Percentiles rank a stretch among this genome's conserved stretches.
phyloP scores from a whole-genome alignment of 2,797 vertebrate species.

The Simalia tracyae region DNA sequence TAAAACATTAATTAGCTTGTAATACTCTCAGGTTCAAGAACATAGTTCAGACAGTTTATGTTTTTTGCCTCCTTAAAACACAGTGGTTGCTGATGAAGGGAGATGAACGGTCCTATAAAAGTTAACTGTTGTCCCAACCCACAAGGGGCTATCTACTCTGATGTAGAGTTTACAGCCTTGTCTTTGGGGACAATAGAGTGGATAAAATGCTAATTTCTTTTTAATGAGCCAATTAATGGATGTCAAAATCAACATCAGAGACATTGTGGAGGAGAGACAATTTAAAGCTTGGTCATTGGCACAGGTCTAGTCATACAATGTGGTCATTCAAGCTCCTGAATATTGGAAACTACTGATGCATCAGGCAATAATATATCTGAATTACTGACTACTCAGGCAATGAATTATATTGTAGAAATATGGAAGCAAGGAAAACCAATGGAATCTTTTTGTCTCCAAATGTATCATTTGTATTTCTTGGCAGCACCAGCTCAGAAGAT shows the following conservation, averaged over 20 bases:
- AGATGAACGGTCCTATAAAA: neutral
- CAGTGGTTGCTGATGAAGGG: neutral
- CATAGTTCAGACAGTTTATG: neutral
- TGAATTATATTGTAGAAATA: neutral
- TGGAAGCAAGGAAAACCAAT: neutral
- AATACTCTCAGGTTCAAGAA: neutral
- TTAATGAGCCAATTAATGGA: neutral
- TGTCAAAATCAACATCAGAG: neutral
- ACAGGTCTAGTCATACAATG: neutral
- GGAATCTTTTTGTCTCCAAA: neutral
- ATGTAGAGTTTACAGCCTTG: neutral
- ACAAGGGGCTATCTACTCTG: neutral
- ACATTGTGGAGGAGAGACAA: neutral
- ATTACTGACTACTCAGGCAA: neutral
- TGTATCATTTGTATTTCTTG: slow-evolving; percentile 24
- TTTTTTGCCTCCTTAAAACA: neutral
- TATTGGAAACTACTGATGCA: neutral
- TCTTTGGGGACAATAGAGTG: neutral
- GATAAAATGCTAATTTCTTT: neutral
- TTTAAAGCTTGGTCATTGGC: neutral
- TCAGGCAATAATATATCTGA: neutral
- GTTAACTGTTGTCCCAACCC: neutral
- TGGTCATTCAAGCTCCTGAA: neutral
- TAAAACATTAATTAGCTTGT: neutral
- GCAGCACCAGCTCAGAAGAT: slow-evolving; percentile 68